Evolutionary conservation across 2,797 vertebrate genomes (phyloP).

Genomic region (Chaunax sp.): DNA sequence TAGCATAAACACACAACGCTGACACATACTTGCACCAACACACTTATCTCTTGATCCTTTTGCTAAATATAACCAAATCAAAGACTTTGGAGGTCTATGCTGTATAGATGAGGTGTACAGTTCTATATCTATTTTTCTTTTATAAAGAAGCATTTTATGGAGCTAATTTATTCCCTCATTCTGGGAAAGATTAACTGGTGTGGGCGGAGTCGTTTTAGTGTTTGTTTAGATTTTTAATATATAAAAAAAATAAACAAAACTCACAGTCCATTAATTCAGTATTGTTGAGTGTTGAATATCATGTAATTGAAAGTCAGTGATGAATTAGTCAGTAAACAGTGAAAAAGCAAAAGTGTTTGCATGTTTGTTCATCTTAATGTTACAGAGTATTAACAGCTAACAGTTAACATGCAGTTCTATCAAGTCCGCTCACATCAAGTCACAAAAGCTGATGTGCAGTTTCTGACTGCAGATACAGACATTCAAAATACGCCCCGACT

Average conservation of each 20-base stretch:
- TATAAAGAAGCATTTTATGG: too few relatives aligned
- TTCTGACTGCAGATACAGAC: too few relatives aligned
- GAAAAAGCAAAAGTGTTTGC: constrained; percentile 76
- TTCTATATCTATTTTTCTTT: too few relatives aligned
- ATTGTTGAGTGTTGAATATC: constrained; percentile 72
- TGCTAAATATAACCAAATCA: constrained; percentile 63
- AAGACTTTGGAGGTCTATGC: constrained; percentile 46
- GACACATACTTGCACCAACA: constrained; percentile 4
- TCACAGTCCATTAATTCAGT: constrained; percentile 61
- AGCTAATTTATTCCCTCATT: too few relatives aligned
- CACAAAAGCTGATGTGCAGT: constrained; percentile 72
- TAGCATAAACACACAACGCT: not conserved
- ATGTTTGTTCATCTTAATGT: constrained; percentile 74
- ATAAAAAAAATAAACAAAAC: constrained; percentile 38
- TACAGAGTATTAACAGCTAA: constrained; percentile 64
- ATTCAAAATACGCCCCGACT: too few relatives aligned
- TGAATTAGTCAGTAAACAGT: constrained; percentile 70
- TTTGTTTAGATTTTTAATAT: too few relatives aligned
- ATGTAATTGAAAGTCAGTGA: constrained; percentile 73
- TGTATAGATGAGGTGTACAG: too few relatives aligned
- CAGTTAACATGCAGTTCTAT: constrained; percentile 36
- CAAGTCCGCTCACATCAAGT: constrained; percentile 35
- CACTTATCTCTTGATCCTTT: constrained; percentile 44
- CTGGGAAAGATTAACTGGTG: too few relatives aligned
- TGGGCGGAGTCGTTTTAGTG: too few relatives aligned